Evolutionary conservation across 2,888 invertebrate genomes (phyloP).

Genomic region (Anagyrus pseudococci): DNA sequence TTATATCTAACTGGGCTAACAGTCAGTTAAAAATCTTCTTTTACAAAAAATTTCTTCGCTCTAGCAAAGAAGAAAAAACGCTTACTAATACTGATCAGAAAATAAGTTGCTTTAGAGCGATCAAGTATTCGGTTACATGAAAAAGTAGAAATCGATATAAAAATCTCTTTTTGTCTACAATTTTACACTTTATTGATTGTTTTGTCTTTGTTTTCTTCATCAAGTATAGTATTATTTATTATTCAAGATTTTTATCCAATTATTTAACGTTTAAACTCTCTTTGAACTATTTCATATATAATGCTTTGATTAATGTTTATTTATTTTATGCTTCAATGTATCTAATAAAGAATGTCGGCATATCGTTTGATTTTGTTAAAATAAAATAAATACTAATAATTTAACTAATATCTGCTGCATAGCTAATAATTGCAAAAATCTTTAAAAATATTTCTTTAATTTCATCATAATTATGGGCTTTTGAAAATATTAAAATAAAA

Average conservation of each 20-base stretch:
- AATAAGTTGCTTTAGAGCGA: conserved; percentile 30
- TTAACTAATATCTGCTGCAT: no score
- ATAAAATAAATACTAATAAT: no score
- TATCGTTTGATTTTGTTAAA: no score
- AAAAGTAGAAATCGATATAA: conserved; percentile 19
- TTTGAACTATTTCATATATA: background rate
- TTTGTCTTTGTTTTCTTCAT: background rate
- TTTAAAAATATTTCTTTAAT: no score
- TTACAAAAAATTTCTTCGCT: background rate
- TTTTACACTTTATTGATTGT: no score
- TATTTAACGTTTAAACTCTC: background rate
- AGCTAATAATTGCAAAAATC: no score
- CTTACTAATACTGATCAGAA: conserved; percentile 27
- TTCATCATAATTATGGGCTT: no score
- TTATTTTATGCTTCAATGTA: background rate
- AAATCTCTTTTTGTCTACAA: conserved; percentile 14
- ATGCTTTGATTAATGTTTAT: background rate
- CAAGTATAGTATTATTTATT: background rate
- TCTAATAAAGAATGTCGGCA: background rate
- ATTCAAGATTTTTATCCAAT: background rate
- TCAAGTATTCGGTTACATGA: conserved; percentile 28
- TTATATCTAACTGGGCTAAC: background rate
- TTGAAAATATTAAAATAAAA: no score
- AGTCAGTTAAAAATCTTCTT: background rate
- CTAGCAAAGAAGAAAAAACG: conserved; percentile 7